These are phyloP conservation scores for Olivierus martensii DNA, from an alignment of 1,140 invertebrate species.

Conservation along the genomic window DNA sequence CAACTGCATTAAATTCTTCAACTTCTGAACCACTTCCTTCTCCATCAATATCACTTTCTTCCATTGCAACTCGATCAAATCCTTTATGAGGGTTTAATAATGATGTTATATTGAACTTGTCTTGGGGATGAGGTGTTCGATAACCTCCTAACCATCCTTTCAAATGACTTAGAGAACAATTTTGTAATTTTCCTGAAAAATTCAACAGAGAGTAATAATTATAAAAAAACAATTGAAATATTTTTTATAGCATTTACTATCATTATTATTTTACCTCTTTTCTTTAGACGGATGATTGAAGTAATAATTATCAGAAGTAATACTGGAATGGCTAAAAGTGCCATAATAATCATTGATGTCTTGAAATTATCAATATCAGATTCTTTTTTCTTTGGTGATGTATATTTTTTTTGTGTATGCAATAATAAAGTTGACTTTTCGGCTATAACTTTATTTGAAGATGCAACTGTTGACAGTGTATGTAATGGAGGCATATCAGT, in stretches of 20 bases:
- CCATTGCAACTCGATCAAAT: constrained; percentile 20
- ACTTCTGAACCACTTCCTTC: constrained; percentile 22
- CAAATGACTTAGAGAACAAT: constrained; percentile 11
- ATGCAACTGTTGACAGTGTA: too few species aligned
- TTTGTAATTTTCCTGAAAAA: neutral
- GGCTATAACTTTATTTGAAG: too few species aligned
- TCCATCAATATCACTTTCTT: constrained; percentile 21
- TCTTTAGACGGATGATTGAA: constrained; percentile 11
- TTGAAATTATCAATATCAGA: constrained; percentile 6
- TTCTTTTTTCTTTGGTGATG: too few species aligned
- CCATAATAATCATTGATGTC: constrained; percentile 17
- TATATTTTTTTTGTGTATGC: too few species aligned
- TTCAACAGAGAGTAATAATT: neutral
- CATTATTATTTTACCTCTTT: constrained; percentile 10
- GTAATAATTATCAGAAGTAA: constrained; percentile 15
- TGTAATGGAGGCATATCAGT: too few species aligned
- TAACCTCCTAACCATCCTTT: constrained; percentile 21
- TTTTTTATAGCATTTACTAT: neutral
- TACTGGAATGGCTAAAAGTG: constrained; percentile 17
- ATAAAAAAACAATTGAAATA: neutral
- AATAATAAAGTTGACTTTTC: too few species aligned
- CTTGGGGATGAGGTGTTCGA: constrained; percentile 12
- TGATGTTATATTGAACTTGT: constrained; percentile 20
- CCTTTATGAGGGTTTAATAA: constrained; percentile 22
- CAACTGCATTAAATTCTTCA: constrained; percentile 21